Percentiles rank a stretch among this genome's conserved stretches.
Conservation (phyloP, 2,797 vertebrate species). For the Florisuga fusca region DNA sequence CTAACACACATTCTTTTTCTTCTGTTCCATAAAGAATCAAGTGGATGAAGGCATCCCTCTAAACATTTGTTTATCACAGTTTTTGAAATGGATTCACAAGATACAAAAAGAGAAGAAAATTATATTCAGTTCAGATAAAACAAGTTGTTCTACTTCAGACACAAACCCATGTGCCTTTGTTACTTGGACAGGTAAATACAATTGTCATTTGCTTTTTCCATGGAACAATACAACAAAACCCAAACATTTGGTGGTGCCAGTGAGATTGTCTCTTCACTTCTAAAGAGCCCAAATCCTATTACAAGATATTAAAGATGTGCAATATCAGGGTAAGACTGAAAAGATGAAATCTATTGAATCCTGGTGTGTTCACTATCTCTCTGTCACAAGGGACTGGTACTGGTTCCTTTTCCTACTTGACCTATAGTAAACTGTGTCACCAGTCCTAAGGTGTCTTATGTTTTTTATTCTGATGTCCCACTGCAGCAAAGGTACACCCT, state of each 20-base stretch:
- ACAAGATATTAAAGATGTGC: background rate
- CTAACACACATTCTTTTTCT: background rate
- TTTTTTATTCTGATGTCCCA: background rate
- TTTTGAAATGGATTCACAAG: slow-evolving; percentile 89
- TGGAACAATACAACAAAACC: background rate
- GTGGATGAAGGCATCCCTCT: slow-evolving; percentile 91
- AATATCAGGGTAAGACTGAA: background rate
- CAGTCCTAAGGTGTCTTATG: background rate
- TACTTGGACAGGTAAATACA: slow-evolving; percentile 92
- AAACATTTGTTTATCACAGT: slow-evolving; percentile 89
- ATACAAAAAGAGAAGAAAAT: slow-evolving; percentile 86
- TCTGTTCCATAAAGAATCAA: slow-evolving; percentile 81
- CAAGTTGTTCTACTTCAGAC: slow-evolving; percentile 39
- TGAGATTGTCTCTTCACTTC: background rate
- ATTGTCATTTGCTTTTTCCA: background rate
- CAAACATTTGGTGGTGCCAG: background rate
- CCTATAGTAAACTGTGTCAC: background rate
- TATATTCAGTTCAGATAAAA: slow-evolving; percentile 70
- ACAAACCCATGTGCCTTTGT: slow-evolving; percentile 87
- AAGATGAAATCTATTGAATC: background rate
- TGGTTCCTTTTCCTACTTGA: background rate
- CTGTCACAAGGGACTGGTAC: background rate
- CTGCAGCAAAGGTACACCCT: background rate
- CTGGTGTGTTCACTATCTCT: background rate
- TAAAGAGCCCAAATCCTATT: background rate